Percentiles rank a stretch among this genome's conserved stretches.
phyloP scores from a whole-genome alignment of 1,140 invertebrate species.

The Heterodera carotae region DNA sequence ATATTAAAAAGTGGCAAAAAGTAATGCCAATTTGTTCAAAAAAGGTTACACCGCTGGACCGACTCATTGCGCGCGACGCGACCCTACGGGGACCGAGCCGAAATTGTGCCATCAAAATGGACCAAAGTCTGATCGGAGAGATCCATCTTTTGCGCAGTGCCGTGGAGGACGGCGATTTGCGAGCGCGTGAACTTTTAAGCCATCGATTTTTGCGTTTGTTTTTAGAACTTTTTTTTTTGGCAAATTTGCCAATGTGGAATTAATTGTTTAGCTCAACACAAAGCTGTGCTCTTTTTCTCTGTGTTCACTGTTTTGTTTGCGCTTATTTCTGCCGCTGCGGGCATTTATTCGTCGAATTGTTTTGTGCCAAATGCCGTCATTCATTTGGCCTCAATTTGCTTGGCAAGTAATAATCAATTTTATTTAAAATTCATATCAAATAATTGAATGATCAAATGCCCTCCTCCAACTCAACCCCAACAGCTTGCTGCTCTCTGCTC shows the following conservation, averaged over 20 bases:
- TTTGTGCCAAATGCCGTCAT: conserved; percentile 54
- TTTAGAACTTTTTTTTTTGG: conserved; percentile 12
- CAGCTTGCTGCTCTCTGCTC: conserved; percentile 52
- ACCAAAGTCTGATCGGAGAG: not conserved
- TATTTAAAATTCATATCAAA: too few relatives aligned
- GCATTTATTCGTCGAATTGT: conserved; percentile 52
- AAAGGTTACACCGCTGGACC: conserved; percentile 37
- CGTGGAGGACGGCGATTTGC: conserved; percentile 53
- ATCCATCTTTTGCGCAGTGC: conserved; percentile 38
- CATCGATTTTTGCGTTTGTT: conserved; percentile 56
- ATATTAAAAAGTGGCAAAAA: conserved; percentile 2
- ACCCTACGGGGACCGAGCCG: not conserved
- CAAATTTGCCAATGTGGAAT: not conserved
- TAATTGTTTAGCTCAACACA: conserved; percentile 62
- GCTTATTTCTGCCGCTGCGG: conserved; percentile 57
- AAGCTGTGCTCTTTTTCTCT: conserved; percentile 59
- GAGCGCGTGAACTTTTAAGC: conserved; percentile 47
- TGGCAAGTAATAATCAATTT: too few relatives aligned
- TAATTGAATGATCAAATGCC: too few relatives aligned
- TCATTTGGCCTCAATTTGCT: conserved; percentile 50
- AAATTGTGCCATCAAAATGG: conserved; percentile 25
- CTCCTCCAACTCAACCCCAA: conserved; percentile 19
- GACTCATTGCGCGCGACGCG: conserved; percentile 9
- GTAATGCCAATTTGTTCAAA: not conserved
- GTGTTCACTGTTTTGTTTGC: conserved; percentile 54